Base-by-base conservation (phyloP, 64 coral and sea anemone genomes). In the Hydrozoanthus tunicans region DNA sequence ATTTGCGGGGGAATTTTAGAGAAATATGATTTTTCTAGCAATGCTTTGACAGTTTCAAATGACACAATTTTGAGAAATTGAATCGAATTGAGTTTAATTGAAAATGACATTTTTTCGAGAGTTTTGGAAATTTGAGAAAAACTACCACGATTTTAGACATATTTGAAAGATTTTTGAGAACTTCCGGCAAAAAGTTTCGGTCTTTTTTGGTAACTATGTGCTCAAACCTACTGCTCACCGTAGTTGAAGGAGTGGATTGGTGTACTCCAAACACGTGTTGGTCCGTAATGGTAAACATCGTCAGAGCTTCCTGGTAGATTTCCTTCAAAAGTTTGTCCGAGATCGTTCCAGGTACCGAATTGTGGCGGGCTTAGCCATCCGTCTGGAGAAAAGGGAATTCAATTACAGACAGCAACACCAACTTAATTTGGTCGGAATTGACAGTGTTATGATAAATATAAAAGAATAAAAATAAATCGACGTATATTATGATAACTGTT, bases 211-310 rank as follows among this genome's bases (percentile, higher is more conserved):
- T 8, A 13, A n/a, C 32, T 5, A 51, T 4, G 5, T 57, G 6
- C 17, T 57, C 13, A n/a, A 17, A 57, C 13, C 5, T 9, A 81
- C 24, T 54, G 25, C 77, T 79, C 82, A 85, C 82, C 82, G 62
- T 85, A 83, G 63, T 68, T 68, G 51, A 68, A 83, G 63, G 81
- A 68, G 7, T 83, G 81, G 17, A 83, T 83, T 51, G 82, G 82
- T 17, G 64, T 85, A 17, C 63, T 64, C 82, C 82, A 85, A 7
- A 85, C 82, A 56, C 82, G 64, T 55, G 82, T 58, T 17, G 82
- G 82, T 6, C 82, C 82, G 51, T 85, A 85, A 57, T 85, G 64
- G 53, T 71, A 85, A 5, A 85, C 9, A 8, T 55, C 52, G n/a
- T 85, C n/a, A 7, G 82, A 85, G 15, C 15, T 13, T 56, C 82